Evolutionary conservation across 2,888 invertebrate genomes (phyloP), one percentile per base, ranked within the genome.

Genomic region (Cephus runcator): DNA sequence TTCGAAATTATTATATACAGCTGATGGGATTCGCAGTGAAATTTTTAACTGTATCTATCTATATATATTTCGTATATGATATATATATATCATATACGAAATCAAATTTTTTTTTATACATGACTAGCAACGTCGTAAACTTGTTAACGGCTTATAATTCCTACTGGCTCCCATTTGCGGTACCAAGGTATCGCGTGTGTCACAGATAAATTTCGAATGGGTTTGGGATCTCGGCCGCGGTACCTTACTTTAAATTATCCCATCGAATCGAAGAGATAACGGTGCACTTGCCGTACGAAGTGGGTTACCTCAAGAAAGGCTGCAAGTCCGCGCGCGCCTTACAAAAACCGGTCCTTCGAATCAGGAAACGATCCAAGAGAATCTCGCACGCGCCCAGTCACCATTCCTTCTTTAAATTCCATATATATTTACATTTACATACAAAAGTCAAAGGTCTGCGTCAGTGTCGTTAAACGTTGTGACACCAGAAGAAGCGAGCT

Each of bases 211-310:
- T 56, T 23, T 23, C 56, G 56, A 56, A 56, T 56, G 56, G 23
- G 40, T 74, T 77, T 34, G 73, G 69, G 36, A 23, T 11, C 73
- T 30, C 80, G 71, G n/a, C 69, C 69, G 73, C 36, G 76, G 76
- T 69, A 68, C 80, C 80, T 79, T 75, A 79, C 78, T 75, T 81
- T 77, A 81, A 85, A 85, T 83, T 84, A 81, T 84, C 82, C 81
- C 79, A 80, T 82, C 85, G 84, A 87, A 87, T 85, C 79, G 79
- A 78, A 86, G 81, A 84, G 30, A 23, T 79, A 79, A 79, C 79
- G 76, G 79, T 79, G 76, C 71, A 34, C 71, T 33, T 36, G 75
- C 78, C 78, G 79, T 73, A 75, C 78, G 79, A 86, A 84, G 82
- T 86, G 79, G 83, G 86, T 84, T 83, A 86, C 81, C 75, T 82